phyloP scores from a whole-genome alignment of 2,113 vertebrate species.

The Sebastes fasciatus region DNA sequence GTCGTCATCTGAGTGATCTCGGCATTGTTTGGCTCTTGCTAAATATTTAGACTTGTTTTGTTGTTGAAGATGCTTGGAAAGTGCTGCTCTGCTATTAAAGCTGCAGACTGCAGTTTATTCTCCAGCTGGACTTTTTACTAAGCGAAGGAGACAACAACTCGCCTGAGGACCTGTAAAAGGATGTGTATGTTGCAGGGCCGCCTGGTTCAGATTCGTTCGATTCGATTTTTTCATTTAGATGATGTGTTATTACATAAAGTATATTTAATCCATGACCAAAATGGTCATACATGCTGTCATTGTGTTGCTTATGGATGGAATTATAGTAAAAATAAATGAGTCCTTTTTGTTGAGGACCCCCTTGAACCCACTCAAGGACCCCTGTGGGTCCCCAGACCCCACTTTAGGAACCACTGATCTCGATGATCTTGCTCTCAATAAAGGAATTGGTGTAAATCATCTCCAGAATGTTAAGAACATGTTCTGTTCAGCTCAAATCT shows the following conservation, averaged over 20 bases:
- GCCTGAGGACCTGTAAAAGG: background rate
- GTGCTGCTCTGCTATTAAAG: background rate
- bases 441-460: background rate
- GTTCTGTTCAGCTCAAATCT: background rate
- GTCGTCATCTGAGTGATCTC: background rate
- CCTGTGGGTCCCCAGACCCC: too few species aligned
- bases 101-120: background rate
- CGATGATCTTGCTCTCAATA: background rate
- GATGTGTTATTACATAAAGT: too few species aligned
- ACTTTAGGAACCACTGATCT: background rate
- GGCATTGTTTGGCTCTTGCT: conserved; percentile 21
- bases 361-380: too few species aligned
- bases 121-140: background rate
- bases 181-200: background rate
- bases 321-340: too few species aligned
- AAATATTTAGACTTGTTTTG: conserved; percentile 71
- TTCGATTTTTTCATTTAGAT: too few species aligned
- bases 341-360: too few species aligned
- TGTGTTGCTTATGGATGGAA: too few species aligned
- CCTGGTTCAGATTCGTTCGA: background rate
- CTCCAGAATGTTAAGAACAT: background rate
- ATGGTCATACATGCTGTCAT: too few species aligned
- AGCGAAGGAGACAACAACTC: background rate
- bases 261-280: too few species aligned
- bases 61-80: conserved; percentile 11